Evolutionary conservation across 1,140 invertebrate genomes (phyloP), one percentile per base, ranked within the genome.

Genomic region (Lasioglossum baleicum): DNA sequence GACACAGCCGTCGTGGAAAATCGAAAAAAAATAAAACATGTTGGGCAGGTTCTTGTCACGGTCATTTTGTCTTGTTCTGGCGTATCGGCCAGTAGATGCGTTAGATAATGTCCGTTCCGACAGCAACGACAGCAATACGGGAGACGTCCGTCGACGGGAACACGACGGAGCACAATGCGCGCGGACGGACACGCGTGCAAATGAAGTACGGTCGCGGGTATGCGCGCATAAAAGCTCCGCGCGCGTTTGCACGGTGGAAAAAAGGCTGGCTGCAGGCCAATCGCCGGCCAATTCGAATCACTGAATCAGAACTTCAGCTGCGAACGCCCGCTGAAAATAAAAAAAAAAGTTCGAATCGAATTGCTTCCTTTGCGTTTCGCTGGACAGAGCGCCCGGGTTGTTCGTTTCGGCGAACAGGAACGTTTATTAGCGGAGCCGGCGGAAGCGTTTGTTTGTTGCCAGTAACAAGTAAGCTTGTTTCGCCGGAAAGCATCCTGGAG

Each of bases 91-190:
- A n/a, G 53, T 53, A 76, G 74, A 68, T 69, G 74, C 65, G 74
- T 69, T 60, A 61, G 74, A 76, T 76, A 76, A 76, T 65, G 74
- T 76, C 74, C 31, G 35, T 74, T 13, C 68, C 31, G 42, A 71
- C 51, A 60, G 56, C 22, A 64, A 61, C 58, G 56, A 72, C 75
- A 71, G 44, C 58, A 63, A 78, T 78, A 72, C 58, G 31, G 31
- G 68, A 42, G 60, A 48, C 60, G 22, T 69, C 31, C 60, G 68
- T 71, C 48, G 75, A 77, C 69, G 71, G 44, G 44, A 31, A 80
- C 60, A 48, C 13, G 48, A 15, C 51, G 51, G 51, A 0, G 13
- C 51, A 53, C 51, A 53, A 53, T 53, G 51, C 51, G 65, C 22
- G 31, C 31, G 22, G 13, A 65, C 10, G 22, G 13, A 5, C 31